Base-by-base conservation (phyloP, 2,888 invertebrate species). In the Cryptocephalus moraei region DNA sequence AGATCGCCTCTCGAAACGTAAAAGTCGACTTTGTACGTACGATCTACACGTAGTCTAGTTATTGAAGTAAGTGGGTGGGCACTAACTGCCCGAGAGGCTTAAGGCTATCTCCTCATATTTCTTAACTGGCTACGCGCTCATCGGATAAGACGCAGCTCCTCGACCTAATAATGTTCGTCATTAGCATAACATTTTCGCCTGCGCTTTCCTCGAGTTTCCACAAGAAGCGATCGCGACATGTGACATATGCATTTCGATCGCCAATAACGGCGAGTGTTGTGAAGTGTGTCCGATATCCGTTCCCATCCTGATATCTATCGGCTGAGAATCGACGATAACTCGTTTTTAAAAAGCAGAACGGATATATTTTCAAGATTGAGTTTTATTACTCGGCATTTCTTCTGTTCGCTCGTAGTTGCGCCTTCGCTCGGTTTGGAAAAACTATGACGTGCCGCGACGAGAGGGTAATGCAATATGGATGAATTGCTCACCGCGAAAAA, bases 51-150 rank as follows among this genome's bases (percentile, higher is more conserved):
- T 56, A 57, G 56, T 56, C 54, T 53, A 57, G 56, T 56, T 57
- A 53, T 53, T 52, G 49, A 49, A 61, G 62, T 62, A 63, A 63
- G 62, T 63, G 62, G 63, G 63, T 63, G 63, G 63, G 59, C 54
- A 55, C 62, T 63, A 61, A 62, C 61, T 60, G 62, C 62, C 51
- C 56, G 52, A 43, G 43, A 46, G 56, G 57, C 61, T 52, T 44
- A 43, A 54, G 61, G 61, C 59, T 48, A 51, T 52, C 54, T 51
- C 53, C 55, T 53, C 56, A 55, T 48, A 51, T 52, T 53, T 51
- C 53, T 56, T 53, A 57, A 55, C 52, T 51, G 54, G 53, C 54
- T 57, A 46, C 46, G 57, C 49, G 52, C 54, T 52, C 47, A 44
- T 49, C 49, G 43, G 58, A 58, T 58, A 56, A 55, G 50, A 45